Evolutionary conservation across 2,797 vertebrate genomes (phyloP), one percentile per base, ranked within the genome.

Genomic region (Bufotes viridis): DNA sequence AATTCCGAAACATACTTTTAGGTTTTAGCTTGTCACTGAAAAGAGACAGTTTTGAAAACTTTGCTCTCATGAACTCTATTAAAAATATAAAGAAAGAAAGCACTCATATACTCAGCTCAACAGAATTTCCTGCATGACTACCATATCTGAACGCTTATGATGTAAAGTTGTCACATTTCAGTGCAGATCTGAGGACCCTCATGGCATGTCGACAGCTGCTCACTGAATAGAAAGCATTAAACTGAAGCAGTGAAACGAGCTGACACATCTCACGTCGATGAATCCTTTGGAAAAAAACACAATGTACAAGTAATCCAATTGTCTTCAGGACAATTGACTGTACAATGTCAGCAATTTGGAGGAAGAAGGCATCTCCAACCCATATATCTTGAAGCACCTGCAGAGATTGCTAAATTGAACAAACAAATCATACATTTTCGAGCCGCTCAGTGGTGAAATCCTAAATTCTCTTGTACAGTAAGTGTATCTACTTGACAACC

Each of bases 261-360:
- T 82, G 61, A 82, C n/a, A 12, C 81, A 53, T 70, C 65, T 55
- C 57, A 85, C 42, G 49, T 78, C 60, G 55, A 55, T 86, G 51
- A 63, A 14, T 85, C 58, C 20, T 58, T 60, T 58, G 57, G n/a
- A 74, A 70, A 15, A 70, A 84, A 34, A 75, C 57, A 84, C 70
- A 75, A 51, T 84, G 82, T 84, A 84, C 22, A 76, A 84, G 70
- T 78, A 70, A 86, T 86, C 76, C 69, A 80, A 86, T 58, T 79
- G 61, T 53, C 9, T 86, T 20, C 20, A 13, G 85, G 20, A 80
- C 60, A 58, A 79, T 42, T 55, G 74, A 86, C 76, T 86, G 26
- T 34, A 86, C 84, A 80, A 34, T 58, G 42, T 86, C 12, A 80
- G 61, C 61, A 76, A 78, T 63, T 51, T 51, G 55, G 76, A 53